These are phyloP conservation scores for Phocoena phocoena DNA, from an alignment of 2,113 vertebrate genomes.

Conservation along the genomic window DNA sequence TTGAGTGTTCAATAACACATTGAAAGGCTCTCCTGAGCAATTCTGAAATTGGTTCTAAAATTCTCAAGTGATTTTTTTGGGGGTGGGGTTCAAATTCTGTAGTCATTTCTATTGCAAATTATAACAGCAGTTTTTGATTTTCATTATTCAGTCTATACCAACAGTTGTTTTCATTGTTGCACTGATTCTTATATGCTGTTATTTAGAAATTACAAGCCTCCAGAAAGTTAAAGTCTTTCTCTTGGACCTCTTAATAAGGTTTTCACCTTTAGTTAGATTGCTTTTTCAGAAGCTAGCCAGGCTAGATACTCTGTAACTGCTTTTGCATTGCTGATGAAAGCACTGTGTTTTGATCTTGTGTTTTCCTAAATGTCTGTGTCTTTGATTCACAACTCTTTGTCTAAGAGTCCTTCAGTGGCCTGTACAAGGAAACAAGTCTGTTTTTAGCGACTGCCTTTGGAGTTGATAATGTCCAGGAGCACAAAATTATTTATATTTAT, in stretches of 20 bases:
- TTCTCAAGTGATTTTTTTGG: neutral
- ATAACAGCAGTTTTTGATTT: neutral
- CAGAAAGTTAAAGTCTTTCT: neutral
- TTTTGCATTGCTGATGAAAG: neutral
- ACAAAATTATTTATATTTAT: slow-evolving; percentile 15
- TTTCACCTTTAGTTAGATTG: neutral
- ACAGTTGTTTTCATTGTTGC: neutral
- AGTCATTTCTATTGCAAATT: neutral
- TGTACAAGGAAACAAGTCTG: neutral
- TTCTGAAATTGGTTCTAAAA: slow-evolving; percentile 16
- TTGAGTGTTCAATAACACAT: neutral
- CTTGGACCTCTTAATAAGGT: neutral
- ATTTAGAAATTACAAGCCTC: neutral
- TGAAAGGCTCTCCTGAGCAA: neutral
- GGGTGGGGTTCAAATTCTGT: neutral
- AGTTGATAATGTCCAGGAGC: neutral
- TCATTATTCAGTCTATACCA: neutral
- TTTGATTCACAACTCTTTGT: slow-evolving; percentile 12
- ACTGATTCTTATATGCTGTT: neutral
- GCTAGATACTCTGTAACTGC: neutral
- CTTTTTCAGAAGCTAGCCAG: neutral
- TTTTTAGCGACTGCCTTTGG: neutral
- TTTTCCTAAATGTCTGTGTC: neutral
- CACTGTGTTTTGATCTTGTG: neutral
- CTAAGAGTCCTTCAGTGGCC: neutral